Percentiles rank a stretch among this genome's conserved stretches.
Evolutionary conservation across 2,113 vertebrate species (phyloP).

Genomic region (Isichthys henryi): DNA sequence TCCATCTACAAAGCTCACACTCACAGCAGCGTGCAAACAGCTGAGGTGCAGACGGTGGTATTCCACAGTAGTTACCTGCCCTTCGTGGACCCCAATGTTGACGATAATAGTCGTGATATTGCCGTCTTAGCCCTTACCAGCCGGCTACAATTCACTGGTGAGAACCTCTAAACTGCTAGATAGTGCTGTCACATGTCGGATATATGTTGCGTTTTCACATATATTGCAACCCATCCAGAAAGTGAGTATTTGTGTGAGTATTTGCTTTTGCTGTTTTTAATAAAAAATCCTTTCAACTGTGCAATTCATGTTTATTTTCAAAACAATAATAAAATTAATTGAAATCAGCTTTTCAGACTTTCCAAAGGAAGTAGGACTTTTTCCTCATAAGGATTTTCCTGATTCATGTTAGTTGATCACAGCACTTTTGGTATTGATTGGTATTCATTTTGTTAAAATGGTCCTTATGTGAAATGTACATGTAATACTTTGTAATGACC

Average conservation of each 20-base stretch:
- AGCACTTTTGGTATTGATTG: background rate
- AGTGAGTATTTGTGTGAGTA: too few relatives aligned
- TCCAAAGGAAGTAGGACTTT: background rate
- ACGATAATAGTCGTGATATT: slow-evolving; percentile 84
- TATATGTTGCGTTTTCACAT: background rate
- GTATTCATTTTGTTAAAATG: background rate
- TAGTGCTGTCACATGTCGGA: background rate
- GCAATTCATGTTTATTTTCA: background rate
- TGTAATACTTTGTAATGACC: background rate
- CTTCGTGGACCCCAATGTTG: slow-evolving; percentile 73
- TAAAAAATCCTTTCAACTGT: background rate
- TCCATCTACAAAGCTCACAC: slow-evolving; percentile 70
- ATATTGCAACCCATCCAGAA: background rate
- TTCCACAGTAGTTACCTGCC: slow-evolving; percentile 81
- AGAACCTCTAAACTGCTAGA: slow-evolving; percentile 6
- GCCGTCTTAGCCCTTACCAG: slow-evolving; percentile 70
- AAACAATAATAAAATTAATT: background rate
- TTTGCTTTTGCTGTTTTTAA: background rate
- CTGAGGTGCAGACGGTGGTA: slow-evolving; percentile 69
- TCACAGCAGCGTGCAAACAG: slow-evolving; percentile 54
- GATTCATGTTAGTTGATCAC: background rate
- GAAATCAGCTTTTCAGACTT: background rate
- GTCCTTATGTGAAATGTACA: background rate
- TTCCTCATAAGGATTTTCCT: background rate
- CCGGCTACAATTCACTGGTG: slow-evolving; percentile 72